Base-by-base conservation (phyloP, 1,140 invertebrate species). In the Laupala kohalensis region DNA sequence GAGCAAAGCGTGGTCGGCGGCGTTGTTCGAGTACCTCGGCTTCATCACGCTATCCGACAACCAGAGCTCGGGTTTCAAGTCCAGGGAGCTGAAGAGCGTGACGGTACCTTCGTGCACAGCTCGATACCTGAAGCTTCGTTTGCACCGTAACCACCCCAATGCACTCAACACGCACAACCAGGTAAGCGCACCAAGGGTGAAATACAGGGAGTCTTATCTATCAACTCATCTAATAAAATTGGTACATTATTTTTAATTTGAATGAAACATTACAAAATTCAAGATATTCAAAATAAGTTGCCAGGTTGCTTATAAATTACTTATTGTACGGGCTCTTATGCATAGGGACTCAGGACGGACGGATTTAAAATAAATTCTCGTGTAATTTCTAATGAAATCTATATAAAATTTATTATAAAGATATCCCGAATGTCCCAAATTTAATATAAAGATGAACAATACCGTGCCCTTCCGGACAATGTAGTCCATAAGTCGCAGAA, bases 31-130 rank as follows among this genome's bases (percentile, higher is more conserved):
- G 75, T 90, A 90, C 75, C 79, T 93, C 15, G 90, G 93, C 1
- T 94, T 92, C 82, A 89, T 95, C 25, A 88, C 88, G 3, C 80
- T 95, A 64, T 91, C 91, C 6, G 90, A 92, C 78, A 95, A 94
- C 81, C 85, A 89, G 73, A 86, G 86, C 73, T 92, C 92, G 0
- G 86, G 88, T 73, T 92, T 89, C 78, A 93, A 93, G 80, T 92
- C 92, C 28, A 82, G 93, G 65, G 93, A 96, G 79, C 82, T 95
- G 0, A 93, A 95, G 81, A 93, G 91, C 64, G 91, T 93, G 9
- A 89, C 90, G 64, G 87, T 94, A 19, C 87, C 89, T 75, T 82
- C 92, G 72, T 92, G 90, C 6, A 85, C 89, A 28, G 93, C 92
- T 0, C 83, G 87, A 5, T 95, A 91, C 79, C 83, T 97, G 0